Base-by-base conservation (phyloP, 2,888 invertebrate species). In the Clostera curtula region DNA sequence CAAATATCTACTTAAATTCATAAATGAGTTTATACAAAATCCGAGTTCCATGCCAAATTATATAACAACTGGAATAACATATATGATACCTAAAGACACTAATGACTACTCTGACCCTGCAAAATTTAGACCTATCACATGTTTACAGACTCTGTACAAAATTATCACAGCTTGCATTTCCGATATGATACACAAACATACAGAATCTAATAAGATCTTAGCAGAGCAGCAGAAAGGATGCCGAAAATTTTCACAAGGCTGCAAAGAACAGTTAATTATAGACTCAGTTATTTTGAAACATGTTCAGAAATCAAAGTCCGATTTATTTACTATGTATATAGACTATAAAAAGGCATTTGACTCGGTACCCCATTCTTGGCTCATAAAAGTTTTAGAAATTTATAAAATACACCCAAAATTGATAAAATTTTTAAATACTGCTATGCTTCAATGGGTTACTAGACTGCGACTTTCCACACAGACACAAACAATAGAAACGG, bases 351-450 rank as follows among this genome's bases (percentile, higher is more conserved):
- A 33, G 13, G 28, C 32, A 3, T n/a, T n/a, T n/a, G n/a, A n/a
- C n/a, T n/a, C n/a, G n/a, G n/a, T n/a, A n/a, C 36, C 36, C n/a
- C 25, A 32, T 7, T 24, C 26, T 1, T 40, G 36, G 40, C 12
- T 40, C 2, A 8, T 31, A 7, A 2, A 34, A 12, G 14, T 37
- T 2, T 13, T 31, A 10, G 8, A 36, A 15, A 28, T 31, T 3
- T 34, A 41, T 15, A 38, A 34, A 34, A 32, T 34, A 11, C 25
- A 33, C 10, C 30, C 32, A 3, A 20, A n/a, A 9, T 3, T 40
- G 13, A n/a, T 30, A 7, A 10, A 14, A n/a, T 35, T 37, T 5
- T 9, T 31, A 1, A 11, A 31, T 10, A 23, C 3, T 3, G 10
- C 10, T 3, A 37, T 37, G 36, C 8, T 4, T 2, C 19, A 10